These are phyloP conservation scores for Cassiopea andromeda DNA, from an alignment of 30 jellyfish, hydroid and myxozoan genomes.

Conservation along the genomic window DNA sequence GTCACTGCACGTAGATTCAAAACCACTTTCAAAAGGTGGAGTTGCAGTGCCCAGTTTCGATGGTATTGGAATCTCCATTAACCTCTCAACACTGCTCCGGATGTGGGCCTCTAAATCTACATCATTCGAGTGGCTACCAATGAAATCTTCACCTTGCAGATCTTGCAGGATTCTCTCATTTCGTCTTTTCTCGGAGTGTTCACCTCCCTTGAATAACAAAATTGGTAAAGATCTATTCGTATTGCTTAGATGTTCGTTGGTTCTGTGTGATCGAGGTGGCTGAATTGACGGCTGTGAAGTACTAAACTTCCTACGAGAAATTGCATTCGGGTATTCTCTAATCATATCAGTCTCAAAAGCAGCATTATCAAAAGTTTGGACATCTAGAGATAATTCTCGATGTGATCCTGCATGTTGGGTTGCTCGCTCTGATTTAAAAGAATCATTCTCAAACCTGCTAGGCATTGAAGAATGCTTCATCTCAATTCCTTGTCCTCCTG, in stretches of 20 bases:
- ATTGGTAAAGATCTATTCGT: conserved; percentile 62
- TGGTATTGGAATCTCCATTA: conserved; percentile 18
- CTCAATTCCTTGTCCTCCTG: conserved; percentile 28
- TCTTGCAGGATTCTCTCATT: conserved; percentile 68
- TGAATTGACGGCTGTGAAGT: conserved; percentile 54
- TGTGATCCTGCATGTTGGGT: not conserved
- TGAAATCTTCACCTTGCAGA: conserved; percentile 34
- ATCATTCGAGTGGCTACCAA: not conserved
- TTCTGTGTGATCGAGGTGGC: conserved; percentile 64
- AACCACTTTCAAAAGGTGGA: conserved; percentile 88
- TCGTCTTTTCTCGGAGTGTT: conserved; percentile 38
- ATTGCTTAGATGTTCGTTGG: not conserved
- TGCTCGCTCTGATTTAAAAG: conserved; percentile 20
- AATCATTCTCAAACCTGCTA: not conserved
- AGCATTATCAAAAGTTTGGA: conserved; percentile 18
- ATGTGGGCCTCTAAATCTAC: not conserved
- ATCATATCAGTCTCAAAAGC: conserved; percentile 22
- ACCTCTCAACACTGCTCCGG: conserved; percentile 18
- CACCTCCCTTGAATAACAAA: conserved; percentile 23
- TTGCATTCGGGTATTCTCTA: conserved; percentile 2
- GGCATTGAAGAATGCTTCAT: conserved; percentile 25
- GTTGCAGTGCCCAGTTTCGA: conserved; percentile 60
- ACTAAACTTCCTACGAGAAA: conserved; percentile 41
- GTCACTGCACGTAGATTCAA: conserved; percentile 91
- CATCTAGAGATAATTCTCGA: not conserved